These are phyloP conservation scores for Vulpes vulpes DNA, from an alignment of 2,113 vertebrate species.

Conservation along the genomic window DNA sequence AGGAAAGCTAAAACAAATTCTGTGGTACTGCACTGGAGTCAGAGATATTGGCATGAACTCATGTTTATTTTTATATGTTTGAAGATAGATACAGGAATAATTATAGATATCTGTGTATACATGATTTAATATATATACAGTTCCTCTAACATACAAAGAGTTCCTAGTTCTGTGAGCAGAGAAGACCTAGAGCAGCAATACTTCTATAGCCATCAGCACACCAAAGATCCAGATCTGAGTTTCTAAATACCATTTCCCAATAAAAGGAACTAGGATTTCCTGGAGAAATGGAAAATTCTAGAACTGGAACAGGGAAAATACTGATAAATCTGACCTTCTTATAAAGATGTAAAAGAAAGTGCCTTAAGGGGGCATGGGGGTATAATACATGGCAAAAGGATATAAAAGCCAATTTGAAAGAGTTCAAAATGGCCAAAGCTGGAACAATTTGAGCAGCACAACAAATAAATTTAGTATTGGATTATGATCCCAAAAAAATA, in stretches of 20 bases:
- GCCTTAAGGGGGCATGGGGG: background rate
- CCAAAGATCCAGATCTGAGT: background rate
- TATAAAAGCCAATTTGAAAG: background rate
- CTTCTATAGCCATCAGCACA: background rate
- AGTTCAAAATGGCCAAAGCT: background rate
- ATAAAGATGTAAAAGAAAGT: background rate
- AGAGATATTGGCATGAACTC: background rate
- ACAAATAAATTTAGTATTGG: background rate
- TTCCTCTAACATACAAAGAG: background rate
- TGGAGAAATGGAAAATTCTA: background rate
- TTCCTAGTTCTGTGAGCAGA: background rate
- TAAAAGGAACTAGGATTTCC: background rate
- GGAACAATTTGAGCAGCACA: background rate
- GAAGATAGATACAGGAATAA: background rate
- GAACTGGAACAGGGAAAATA: background rate
- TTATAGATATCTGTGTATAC: background rate
- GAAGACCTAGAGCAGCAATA: background rate
- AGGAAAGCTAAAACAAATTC: background rate
- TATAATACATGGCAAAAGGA: background rate
- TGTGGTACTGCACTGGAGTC: background rate
- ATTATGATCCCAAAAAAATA: background rate
- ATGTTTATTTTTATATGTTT: conserved; percentile 24
- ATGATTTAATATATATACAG: background rate
- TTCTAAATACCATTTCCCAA: background rate
- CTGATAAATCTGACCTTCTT: background rate